phyloP scores from a whole-genome alignment of 2,113 vertebrate genomes.

The Chinchilla lanigera region DNA sequence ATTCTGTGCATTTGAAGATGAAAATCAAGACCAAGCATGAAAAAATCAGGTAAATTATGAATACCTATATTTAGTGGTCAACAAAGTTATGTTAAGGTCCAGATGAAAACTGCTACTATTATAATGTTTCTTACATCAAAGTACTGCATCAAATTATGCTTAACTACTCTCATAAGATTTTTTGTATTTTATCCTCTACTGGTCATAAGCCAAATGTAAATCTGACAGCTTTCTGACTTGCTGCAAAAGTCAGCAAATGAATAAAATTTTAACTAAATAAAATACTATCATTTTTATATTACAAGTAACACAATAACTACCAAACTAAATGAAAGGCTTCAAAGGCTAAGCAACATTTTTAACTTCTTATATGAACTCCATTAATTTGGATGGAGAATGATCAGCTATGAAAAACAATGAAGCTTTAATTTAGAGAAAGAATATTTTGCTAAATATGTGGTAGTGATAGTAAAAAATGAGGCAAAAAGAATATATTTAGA shows the following conservation, averaged over 20 bases:
- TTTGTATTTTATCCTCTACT: not conserved
- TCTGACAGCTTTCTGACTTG: not conserved
- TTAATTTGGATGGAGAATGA: not conserved
- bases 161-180: not conserved
- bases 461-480: not conserved
- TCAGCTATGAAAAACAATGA: not conserved
- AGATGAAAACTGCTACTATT: not conserved
- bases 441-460: not conserved
- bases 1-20: not conserved
- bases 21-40: not conserved
- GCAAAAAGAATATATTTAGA: not conserved
- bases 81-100: not conserved
- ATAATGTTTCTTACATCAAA: not conserved
- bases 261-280: not conserved
- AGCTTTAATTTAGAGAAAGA: not conserved
- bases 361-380: not conserved
- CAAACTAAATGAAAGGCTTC: not conserved
- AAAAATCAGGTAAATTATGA: not conserved
- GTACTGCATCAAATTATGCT: not conserved
- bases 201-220: not conserved
- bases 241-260: not conserved
- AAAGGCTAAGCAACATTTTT: not conserved
- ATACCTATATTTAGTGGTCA: not conserved
- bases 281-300: slow-evolving; percentile 3
- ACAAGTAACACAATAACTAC: not conserved